Evolutionary conservation across 2,888 invertebrate genomes (phyloP).

Genomic region (Pecten maximus): DNA sequence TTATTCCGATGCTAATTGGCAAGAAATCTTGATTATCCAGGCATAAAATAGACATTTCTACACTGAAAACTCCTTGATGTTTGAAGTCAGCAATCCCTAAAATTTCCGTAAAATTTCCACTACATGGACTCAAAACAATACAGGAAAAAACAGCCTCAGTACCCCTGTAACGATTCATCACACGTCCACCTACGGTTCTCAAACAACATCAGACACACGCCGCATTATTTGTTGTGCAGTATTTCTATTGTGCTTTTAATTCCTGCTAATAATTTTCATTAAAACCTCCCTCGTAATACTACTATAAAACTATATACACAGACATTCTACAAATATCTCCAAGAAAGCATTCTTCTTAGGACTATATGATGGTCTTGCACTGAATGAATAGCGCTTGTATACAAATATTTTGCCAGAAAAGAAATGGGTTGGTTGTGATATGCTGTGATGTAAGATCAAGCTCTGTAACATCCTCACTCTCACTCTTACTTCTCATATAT

Average conservation of each 20-base stretch:
- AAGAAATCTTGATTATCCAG: neutral
- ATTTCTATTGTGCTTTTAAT: neutral
- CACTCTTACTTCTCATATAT: neutral
- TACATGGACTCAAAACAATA: neutral
- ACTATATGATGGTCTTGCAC: neutral
- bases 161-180: neutral
- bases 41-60: no score
- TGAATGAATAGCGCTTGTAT: neutral
- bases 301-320: neutral
- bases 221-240: neutral
- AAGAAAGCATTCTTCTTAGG: neutral
- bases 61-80: no score
- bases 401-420: constrained; percentile 1
- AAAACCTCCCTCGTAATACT: neutral
- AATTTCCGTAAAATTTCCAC: neutral
- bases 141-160: neutral
- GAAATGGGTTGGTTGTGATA: neutral
- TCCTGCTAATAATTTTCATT: neutral
- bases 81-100: neutral
- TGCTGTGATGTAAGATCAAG: neutral
- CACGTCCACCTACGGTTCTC: neutral
- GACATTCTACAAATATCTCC: neutral
- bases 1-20: neutral
- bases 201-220: neutral
- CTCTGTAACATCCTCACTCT: neutral